Evolutionary conservation across 2,113 vertebrate species (phyloP), one percentile per base, ranked within the genome.

Genomic region (Ammodytes dubius): DNA sequence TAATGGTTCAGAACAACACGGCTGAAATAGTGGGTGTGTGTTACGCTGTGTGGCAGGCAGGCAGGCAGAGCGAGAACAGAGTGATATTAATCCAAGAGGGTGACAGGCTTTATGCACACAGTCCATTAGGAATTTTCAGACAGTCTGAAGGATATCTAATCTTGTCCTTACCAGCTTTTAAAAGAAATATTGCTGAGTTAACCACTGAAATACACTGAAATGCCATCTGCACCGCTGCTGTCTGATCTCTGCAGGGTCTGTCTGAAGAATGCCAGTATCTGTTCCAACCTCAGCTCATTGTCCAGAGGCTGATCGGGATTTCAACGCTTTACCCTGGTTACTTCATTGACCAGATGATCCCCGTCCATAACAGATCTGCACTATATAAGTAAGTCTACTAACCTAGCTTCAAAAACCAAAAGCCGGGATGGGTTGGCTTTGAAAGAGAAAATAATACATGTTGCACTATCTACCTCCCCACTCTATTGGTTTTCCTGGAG

Each of bases 191-290:
- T 72, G 77, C 42, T 19, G 77, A 75, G 59, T 84, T 82, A 81
- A 71, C 63, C 54, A 53, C 68, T 68, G 11, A 79, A 74, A 61
- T 59, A 47, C 54, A 53, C 68, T 68, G 11, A 79, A 74, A 61
- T 59, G 43, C 59, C 66, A 56, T 59, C 65, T 67, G 54, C 68
- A 53, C 49, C 49, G 11, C 45, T 45, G 74, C 83, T 82, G 53
- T 85, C 79, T 79, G 81, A 27, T 83, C 6, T 74, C 49, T 63
- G 12, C 75, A 99, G 98, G 98, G 98, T 42, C 96, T 99, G 70
- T 97, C 97, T 12, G 97, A 99, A 85, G 98, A 99, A 87, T 99
- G 98, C 92, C 98, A 99, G 95, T 99, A 99, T 89, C 95, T 99
- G 49, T 99, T 99, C 93, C 98, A 99, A 79, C 98, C 98, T 0